A percentile compares a stretch with the other conserved stretches of the same genome.
Conservation (phyloP, 2,113 vertebrate species). For the Spermophilus dauricus region DNA sequence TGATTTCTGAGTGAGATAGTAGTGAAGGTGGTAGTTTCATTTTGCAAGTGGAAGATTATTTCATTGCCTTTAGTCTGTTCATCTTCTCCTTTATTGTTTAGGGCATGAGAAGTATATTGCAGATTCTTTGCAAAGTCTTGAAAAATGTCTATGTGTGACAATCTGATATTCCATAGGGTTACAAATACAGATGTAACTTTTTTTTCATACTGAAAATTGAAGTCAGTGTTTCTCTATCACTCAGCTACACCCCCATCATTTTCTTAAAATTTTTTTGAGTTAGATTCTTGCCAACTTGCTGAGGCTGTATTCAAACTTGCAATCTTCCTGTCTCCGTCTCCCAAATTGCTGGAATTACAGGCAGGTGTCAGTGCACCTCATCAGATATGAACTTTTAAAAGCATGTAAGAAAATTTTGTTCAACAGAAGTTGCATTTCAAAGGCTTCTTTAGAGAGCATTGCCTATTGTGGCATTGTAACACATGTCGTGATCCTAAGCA, state of each 20-base stretch:
- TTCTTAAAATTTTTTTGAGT: too few species aligned
- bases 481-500: background rate
- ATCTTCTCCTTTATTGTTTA: background rate
- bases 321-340: background rate
- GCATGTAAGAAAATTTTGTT: constrained; percentile 23
- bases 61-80: background rate
- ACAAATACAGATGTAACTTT: background rate
- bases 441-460: background rate
- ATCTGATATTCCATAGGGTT: background rate
- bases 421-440: background rate
- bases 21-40: constrained; percentile 19
- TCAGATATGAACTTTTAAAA: background rate
- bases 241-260: too few species aligned
- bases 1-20: background rate
- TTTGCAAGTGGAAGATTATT: constrained; percentile 17
- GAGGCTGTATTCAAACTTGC: too few species aligned
- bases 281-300: too few species aligned
- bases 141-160: background rate
- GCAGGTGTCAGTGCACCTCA: background rate
- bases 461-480: background rate
- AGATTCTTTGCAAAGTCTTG: background rate
- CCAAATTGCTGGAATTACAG: background rate
- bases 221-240: background rate
- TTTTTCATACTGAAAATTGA: background rate
- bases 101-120: background rate